These are phyloP conservation scores for Stenodera caucasica DNA, from an alignment of 2,888 invertebrate species.

Conservation along the genomic window DNA sequence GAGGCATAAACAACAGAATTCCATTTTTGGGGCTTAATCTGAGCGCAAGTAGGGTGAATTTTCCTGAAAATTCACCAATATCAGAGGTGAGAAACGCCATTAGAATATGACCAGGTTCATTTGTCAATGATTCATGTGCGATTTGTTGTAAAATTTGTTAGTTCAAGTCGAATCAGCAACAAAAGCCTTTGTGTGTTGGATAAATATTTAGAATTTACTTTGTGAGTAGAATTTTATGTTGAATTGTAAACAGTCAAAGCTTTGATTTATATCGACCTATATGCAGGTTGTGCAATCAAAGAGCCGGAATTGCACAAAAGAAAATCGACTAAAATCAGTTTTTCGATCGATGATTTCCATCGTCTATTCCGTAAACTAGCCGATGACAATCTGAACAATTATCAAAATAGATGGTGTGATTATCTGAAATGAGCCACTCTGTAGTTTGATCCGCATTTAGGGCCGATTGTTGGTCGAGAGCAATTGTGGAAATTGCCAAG, in stretches of 20 bases:
- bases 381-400: background rate
- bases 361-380: too few relatives aligned
- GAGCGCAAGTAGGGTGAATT: too few relatives aligned
- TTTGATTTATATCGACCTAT: background rate
- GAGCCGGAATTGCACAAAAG: background rate
- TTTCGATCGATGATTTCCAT: too few relatives aligned
- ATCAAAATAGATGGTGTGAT: background rate
- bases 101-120: too few relatives aligned
- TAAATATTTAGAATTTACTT: background rate
- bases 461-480: constrained; percentile 1
- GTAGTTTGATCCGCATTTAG: background rate
- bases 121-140: too few relatives aligned
- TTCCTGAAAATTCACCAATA: too few relatives aligned
- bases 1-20: background rate
- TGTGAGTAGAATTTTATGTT: background rate
- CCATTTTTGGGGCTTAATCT: too few relatives aligned
- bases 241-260: background rate
- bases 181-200: background rate
- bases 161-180: background rate
- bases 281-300: background rate
- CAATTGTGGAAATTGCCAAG: constrained; percentile 24
- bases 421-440: background rate
- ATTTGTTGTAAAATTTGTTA: background rate
- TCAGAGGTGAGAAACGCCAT: too few relatives aligned
- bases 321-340: too few relatives aligned